Evolutionary conservation across 1,140 invertebrate species (phyloP).

Genomic region (Adoxophyes honmai): DNA sequence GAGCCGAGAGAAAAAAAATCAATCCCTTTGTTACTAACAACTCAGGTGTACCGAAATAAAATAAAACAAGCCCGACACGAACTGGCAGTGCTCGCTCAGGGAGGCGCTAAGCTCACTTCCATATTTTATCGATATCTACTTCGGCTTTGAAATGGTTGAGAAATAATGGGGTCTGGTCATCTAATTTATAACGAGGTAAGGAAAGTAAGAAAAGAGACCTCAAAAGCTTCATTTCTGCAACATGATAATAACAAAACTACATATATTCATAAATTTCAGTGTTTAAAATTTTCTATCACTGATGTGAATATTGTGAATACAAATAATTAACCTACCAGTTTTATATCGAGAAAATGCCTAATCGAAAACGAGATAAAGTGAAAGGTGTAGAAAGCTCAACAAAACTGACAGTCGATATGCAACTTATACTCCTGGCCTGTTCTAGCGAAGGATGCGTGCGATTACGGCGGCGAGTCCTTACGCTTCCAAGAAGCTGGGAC

Average conservation of each 20-base stretch:
- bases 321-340: too few relatives aligned
- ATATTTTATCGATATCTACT: conserved; percentile 44
- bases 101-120: conserved; percentile 39
- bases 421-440: not conserved
- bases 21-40: conserved; percentile 72
- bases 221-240: too few relatives aligned
- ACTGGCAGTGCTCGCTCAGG: conserved; percentile 41
- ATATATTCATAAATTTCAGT: too few relatives aligned
- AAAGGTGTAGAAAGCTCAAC: not conserved
- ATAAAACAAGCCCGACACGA: conserved; percentile 53
- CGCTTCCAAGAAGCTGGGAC: conserved; percentile 58
- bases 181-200: too few relatives aligned
- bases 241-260: too few relatives aligned
- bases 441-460: conserved; percentile 28
- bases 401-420: not conserved
- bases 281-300: too few relatives aligned
- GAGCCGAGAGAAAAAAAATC: conserved; percentile 58
- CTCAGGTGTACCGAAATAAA: conserved; percentile 66
- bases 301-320: too few relatives aligned
- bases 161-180: too few relatives aligned
- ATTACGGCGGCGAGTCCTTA: conserved; percentile 26
- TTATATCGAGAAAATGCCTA: too few relatives aligned
- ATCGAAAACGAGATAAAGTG: not conserved
- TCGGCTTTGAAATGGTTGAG: too few relatives aligned
- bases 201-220: too few relatives aligned